Conservation (phyloP, 2,797 vertebrate species). For the Taenioides sp. region DNA sequence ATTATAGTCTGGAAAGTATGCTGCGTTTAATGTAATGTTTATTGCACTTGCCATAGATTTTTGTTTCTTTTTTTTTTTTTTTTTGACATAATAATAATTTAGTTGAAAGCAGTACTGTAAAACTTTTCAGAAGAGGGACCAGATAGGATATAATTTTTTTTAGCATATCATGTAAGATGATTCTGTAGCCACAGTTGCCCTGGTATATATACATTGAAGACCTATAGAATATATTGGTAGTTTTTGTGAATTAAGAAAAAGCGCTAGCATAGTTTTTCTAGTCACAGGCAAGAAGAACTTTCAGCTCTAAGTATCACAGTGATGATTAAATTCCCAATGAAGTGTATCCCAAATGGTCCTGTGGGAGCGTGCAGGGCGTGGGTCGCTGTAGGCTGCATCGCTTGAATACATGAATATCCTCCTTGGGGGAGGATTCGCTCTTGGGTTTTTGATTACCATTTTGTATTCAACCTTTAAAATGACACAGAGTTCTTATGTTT, state of each 20-base stretch:
- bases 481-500: constrained; percentile 48
- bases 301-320: neutral
- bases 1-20: neutral
- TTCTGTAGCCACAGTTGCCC: too few relatives aligned
- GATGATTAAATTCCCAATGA: neutral
- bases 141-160: too few relatives aligned
- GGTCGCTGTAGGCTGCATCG: constrained; percentile 44
- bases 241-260: too few relatives aligned
- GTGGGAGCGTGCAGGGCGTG: constrained; percentile 12
- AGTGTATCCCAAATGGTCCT: neutral
- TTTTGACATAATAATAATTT: neutral
- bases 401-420: constrained; percentile 47
- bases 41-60: neutral
- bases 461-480: constrained; percentile 53
- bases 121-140: neutral
- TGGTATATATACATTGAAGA: too few relatives aligned
- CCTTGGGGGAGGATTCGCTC: constrained; percentile 57
- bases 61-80: too few relatives aligned
- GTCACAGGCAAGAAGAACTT: neutral
- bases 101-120: neutral
- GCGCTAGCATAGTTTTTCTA: too few relatives aligned
- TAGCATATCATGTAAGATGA: too few relatives aligned
- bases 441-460: constrained; percentile 57
- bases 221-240: too few relatives aligned
- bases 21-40: constrained; percentile 2